Evolutionary conservation across 2,888 invertebrate genomes (phyloP).

Genomic region (Entomobrya multifasciata): DNA sequence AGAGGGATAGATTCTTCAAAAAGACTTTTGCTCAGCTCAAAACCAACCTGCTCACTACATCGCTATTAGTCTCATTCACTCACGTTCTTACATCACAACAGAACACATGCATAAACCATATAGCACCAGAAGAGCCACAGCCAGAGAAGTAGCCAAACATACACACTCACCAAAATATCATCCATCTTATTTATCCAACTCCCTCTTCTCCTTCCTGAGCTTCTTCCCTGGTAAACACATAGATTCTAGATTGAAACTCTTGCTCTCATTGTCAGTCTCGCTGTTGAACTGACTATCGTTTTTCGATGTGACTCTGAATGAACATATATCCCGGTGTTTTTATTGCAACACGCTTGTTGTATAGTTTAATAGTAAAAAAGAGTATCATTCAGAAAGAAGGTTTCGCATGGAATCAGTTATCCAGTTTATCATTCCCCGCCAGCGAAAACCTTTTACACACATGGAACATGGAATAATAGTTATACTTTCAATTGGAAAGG

Average conservation of each 20-base stretch:
- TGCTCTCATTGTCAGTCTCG: too few species aligned
- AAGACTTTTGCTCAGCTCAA: too few species aligned
- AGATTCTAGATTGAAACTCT: too few species aligned
- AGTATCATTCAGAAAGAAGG: slow-evolving; percentile 2
- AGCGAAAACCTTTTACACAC: neutral
- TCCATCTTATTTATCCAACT: slow-evolving; percentile 46
- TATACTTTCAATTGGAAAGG: slow-evolving; percentile 25
- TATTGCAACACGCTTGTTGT: neutral
- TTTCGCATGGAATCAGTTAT: slow-evolving; percentile 19
- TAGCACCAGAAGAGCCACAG: neutral
- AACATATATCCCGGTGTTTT: slow-evolving; percentile 14
- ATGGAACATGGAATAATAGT: slow-evolving; percentile 12
- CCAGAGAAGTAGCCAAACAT: neutral
- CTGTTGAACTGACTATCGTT: too few species aligned
- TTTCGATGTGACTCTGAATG: neutral
- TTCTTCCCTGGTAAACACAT: slow-evolving; percentile 1
- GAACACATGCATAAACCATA: neutral
- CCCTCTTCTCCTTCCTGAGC: neutral
- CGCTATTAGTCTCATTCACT: slow-evolving; percentile 8
- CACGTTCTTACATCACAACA: slow-evolving; percentile 2
- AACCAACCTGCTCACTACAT: neutral
- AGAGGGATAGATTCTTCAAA: slow-evolving; percentile 1
- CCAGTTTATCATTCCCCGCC: slow-evolving; percentile 35
- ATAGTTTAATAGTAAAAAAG: neutral
- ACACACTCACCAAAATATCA: neutral